Evolutionary conservation across 2,797 vertebrate species (phyloP).

Genomic region (Sebastes taczanowskii): DNA sequence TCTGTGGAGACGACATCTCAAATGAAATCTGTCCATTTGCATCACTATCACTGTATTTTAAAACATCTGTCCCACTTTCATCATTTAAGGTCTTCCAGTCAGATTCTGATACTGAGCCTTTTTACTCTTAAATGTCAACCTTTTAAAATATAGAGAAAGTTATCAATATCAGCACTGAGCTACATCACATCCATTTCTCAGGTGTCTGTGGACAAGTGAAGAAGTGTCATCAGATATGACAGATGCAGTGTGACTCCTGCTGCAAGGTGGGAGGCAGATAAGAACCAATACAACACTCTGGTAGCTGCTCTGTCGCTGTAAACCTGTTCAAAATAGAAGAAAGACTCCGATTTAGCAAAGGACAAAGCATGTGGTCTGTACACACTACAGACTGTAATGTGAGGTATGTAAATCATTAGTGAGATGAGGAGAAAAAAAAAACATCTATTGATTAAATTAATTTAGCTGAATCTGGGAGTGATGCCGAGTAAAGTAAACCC

Average conservation of each 20-base stretch:
- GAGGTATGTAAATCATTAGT: neutral
- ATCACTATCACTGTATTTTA: neutral
- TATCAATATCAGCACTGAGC: neutral
- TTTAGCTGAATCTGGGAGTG: neutral
- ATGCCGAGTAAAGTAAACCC: neutral
- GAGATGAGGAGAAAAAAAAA: neutral
- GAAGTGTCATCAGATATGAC: conserved; percentile 21
- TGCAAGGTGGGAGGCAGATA: conserved; percentile 12
- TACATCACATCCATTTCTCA: neutral
- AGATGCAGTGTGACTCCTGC: conserved; percentile 18
- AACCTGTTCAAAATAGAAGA: neutral
- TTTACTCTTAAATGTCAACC: conserved; percentile 5
- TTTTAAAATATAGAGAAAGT: neutral
- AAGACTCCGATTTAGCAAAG: neutral
- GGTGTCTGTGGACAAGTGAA: conserved; percentile 4
- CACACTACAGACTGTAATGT: neutral
- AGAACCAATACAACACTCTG: neutral
- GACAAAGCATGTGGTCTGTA: neutral
- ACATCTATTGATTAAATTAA: rapidly evolving
- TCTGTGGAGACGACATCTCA: neutral
- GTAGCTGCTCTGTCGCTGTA: neutral
- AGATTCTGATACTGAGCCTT: neutral
- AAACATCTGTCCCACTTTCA: neutral
- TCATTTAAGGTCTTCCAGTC: neutral
- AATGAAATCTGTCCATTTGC: neutral